These are phyloP conservation scores for Bubo bubo DNA, from an alignment of 2,113 vertebrate species.

Conservation along the genomic window DNA sequence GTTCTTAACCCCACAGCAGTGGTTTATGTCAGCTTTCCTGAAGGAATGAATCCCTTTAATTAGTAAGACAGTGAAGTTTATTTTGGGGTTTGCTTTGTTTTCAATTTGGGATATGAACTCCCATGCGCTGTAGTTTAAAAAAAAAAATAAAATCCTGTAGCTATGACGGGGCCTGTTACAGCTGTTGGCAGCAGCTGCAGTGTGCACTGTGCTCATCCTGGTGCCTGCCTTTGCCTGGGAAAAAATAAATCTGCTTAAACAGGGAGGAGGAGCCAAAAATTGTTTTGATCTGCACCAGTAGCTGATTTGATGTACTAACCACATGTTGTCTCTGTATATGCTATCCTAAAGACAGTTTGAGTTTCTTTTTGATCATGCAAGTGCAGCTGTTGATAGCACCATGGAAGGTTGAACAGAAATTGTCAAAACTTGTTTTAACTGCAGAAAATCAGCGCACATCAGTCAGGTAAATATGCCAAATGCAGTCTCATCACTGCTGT, in stretches of 20 bases:
- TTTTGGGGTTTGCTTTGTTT: slow-evolving; percentile 48
- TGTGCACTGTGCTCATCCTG: accelerated
- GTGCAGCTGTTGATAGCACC: background rate
- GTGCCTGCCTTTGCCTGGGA: background rate
- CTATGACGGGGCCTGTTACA: background rate
- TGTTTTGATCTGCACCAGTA: background rate
- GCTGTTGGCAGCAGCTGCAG: slow-evolving; percentile 24
- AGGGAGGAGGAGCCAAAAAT: background rate
- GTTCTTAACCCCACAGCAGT: background rate
- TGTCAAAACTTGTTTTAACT: background rate
- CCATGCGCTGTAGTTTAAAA: background rate
- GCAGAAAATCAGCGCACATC: background rate
- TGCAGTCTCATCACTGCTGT: too few relatives aligned
- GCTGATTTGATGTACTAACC: background rate
- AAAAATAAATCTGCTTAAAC: background rate
- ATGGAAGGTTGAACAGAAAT: background rate
- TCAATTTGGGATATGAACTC: slow-evolving; percentile 10
- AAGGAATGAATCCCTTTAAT: slow-evolving; percentile 15
- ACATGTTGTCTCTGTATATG: accelerated
- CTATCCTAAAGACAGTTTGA: background rate
- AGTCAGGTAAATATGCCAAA: accelerated
- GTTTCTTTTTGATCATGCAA: accelerated
- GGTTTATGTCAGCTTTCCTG: slow-evolving; percentile 25
- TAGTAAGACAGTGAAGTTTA: slow-evolving; percentile 7
- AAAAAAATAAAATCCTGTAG: background rate